Evolutionary conservation across 1,140 invertebrate species (phyloP), one percentile per base, ranked within the genome.

Genomic region (Telenomus remus): DNA sequence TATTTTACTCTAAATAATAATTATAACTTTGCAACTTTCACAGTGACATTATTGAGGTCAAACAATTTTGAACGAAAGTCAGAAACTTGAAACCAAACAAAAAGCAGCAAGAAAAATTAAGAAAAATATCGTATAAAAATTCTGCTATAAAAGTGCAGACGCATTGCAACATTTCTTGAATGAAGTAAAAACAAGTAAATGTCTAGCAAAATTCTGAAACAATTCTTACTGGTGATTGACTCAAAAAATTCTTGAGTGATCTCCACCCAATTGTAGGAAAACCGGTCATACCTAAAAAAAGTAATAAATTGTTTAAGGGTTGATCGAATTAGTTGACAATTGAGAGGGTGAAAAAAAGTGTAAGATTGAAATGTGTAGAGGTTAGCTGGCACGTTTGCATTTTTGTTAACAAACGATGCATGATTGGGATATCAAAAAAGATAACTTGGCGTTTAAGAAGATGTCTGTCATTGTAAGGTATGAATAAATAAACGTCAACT

Each of bases 191-290:
- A 27, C 19, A 39, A 11, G 37, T n/a, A 39, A 39, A 39, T 39
- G 37, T 39, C 37, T 11, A 39, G n/a, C 3, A 39, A 11, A 39
- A 39, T 9, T n/a, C 3, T 3, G 6, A 27, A 27, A 6, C 2
- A 27, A 27, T 27, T 27, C 79, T 85, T 89, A 94, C 94, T 92
- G 91, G 92, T 91, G 44, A 94, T 92, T 49, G 92, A 89, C 78
- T 91, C 89, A 81, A 93, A 92, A 85, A 95, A 96, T 70, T 94
- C 92, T 55, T 90, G 80, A 11, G 94, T 95, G 42, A 95, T 92
- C 78, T 95, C 93, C 48, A 92, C 89, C 94, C 94, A 95, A 81
- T 93, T 93, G 79, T 92, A 92, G 35, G 85, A 88, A 27, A 89
- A 86, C 79, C 89, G 81, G 15, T 84, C 79, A 47, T 81, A 82